Base-by-base conservation (phyloP, 2,113 vertebrate genomes). In the Cricetomys ansorgei region DNA sequence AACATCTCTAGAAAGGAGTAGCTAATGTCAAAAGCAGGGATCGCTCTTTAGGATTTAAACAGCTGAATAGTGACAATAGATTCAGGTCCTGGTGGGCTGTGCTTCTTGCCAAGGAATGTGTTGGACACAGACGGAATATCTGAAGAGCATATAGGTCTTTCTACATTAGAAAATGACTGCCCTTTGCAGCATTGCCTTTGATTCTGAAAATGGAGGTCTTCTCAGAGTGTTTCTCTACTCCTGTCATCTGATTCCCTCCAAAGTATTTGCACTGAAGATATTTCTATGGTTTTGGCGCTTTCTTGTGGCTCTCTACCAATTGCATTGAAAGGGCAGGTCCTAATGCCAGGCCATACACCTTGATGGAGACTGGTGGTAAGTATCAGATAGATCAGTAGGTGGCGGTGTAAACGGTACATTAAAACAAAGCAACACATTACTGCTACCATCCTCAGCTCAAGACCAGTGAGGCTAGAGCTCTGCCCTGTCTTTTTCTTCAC, bases 41-140 rank as follows among this genome's bases (percentile, higher is more conserved):
- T 67, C 48, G 88, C 84, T 84, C 43, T 69, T 64, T 23, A 89
- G 70, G 92, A 90, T 70, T 76, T 89, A 91, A 92, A 45, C 12
- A 65, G 43, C 59, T 16, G 12, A 57, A 48, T 5, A n/a, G 31
- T 17, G 9, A 72, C 65, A 34, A 79, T 57, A 1, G n/a, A 48
- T 59, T 37, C n/a, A 88, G 62, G 25, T 53, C 31, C 86, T 29
- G n/a, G 53, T 81, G 43, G 62, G 87, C 65, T 77, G 43, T 50
- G n/a, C 25, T 69, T 81, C 53, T 62, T 21, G 50, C 45, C 75
- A 69, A 85, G 67, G 67, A 86, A 67, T n/a, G 45, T 76, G 34
- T 92, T 69, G 23, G 57, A n/a, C 88, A 31, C n/a, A 92, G 57
- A 48, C 62, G 90, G 50, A 70, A 92, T 53, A 34, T 62, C 57